Evolutionary conservation across 2,888 invertebrate genomes (phyloP), one percentile per base, ranked within the genome.

Genomic region (Agrotis segetum): DNA sequence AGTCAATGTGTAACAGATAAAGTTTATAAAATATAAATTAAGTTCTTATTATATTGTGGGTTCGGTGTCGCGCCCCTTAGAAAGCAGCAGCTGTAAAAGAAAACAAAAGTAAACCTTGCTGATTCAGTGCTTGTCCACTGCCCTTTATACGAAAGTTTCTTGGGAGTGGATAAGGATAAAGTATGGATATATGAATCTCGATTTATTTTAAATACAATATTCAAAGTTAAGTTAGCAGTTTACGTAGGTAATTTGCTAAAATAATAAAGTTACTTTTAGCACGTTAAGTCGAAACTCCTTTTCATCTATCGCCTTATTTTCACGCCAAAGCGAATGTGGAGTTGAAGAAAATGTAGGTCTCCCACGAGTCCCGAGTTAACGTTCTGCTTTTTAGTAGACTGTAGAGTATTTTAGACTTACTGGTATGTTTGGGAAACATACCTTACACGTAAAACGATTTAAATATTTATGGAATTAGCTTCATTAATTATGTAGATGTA

Each of bases 51-150:
- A 85, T 91, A 89, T 79, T 85, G 81, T 88, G 84, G 88, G 82
- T 89, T 92, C 92, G 93, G 88, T 91, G 92, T 83, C 88, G 71
- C 88, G 89, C 90, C 90, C 91, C 89, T 95, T 94, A 96, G 92
- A 85, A 96, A 90, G 95, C 96, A 90, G 96, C 95, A 91, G 96
- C 96, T 96, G 96, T 87, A 96, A 96, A 90, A 88, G 78, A 89
- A 90, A 89, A 62, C 24, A 67, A 34, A 62, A 50, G 55, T 74
- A 29, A 65, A 69, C 14, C 68, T 63, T 6, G 40, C 34, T 80
- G 62, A 44, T 34, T 24, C 9, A 17, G 17, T 63, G 11, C 3
- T 46, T 5, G 14, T 46, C 29, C 7, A 34, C 34, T 34, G 34
- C 17, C 47, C 40, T 40, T 40, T 40, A 34, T n/a, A 56, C 13